Conservation (phyloP, 2,113 vertebrate species). For the Brachyhypopomus gauderio region DNA sequence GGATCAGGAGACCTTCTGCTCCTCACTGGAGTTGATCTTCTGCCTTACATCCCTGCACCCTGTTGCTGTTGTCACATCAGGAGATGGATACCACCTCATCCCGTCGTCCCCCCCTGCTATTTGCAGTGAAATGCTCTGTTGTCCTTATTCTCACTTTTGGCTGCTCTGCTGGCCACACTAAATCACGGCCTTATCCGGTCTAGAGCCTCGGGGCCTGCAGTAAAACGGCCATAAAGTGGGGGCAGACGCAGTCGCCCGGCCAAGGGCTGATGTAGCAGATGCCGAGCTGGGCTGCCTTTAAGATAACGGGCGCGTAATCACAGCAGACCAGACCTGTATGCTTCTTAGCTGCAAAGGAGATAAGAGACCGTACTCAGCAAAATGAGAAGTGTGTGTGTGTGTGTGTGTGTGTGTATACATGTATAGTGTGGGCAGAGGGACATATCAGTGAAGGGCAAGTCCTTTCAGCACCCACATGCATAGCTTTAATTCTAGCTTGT, state of each 20-base stretch:
- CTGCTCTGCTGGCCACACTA: conserved; percentile 25
- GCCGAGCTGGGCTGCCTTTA: conserved; percentile 25
- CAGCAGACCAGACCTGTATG: conserved; percentile 39
- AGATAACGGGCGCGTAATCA: conserved; percentile 51
- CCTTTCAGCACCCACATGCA: conserved; percentile 38
- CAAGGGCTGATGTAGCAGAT: conserved; percentile 32
- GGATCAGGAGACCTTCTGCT: too few species aligned
- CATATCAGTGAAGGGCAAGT: conserved; percentile 21
- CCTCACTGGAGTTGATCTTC: neutral
- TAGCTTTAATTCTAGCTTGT: conserved; percentile 38
- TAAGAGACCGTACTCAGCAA: conserved; percentile 35
- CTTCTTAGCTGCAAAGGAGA: conserved; percentile 41
- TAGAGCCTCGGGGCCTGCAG: conserved; percentile 1
- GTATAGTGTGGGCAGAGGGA: conserved; percentile 30
- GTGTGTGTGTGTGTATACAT: neutral
- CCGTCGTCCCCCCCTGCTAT: conserved; percentile 30
- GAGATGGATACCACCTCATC: conserved; percentile 10
- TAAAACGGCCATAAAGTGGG: conserved; percentile 34
- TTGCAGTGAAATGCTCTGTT: conserved; percentile 41
- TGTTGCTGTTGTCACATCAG: neutral
- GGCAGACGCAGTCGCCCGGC: conserved; percentile 22
- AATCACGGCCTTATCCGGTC: conserved; percentile 47
- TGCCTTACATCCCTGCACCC: neutral
- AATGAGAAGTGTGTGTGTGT: conserved; percentile 12
- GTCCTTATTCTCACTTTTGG: conserved; percentile 28